Base-by-base conservation (phyloP, 2,888 invertebrate species). In the Acronicta alni region DNA sequence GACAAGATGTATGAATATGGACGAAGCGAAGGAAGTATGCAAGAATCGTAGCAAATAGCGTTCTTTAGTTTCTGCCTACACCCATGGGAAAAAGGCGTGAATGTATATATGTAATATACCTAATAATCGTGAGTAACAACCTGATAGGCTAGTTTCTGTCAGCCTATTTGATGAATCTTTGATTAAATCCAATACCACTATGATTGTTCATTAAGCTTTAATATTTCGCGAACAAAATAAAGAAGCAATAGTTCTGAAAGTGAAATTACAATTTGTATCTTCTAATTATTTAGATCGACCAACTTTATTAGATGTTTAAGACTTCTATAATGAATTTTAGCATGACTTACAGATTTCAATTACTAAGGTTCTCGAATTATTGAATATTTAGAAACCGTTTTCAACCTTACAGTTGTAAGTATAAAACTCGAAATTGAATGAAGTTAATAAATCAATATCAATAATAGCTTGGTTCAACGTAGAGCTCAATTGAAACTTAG, bases 401-500 rank as follows among this genome's bases (percentile, higher is more conserved):
- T 57, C 7, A 18, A 60, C 55, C 48, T 56, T 67, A 18, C 12
- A 0, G 0, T 0, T 0, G 1, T 0, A 0, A 0, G 0, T 0
- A 5, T 55, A 71, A 45, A 45, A 23, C n/a, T 32, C 7, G 42
- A 41, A 57, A 4, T 77, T 5, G 18, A 14, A 0, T 61, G 26
- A 9, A 51, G 17, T 41, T 54, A 44, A 62, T 60, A 65, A 72
- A 72, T 65, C 61, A 75, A 72, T 60, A 65, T 65, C 75, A 65
- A 75, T 77, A 77, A 61, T 61, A 69, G 62, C 55, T 52, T 63
- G 38, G 63, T 59, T 64, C 56, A 65, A 76, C 67, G 72, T 75
- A 75, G 71, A 65, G 76, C 67, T 74, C 89, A 89, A 91, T 90
- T 90, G 90, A 90, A 88, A 87, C 86, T 88, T 89, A 89, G 89